Base-by-base conservation (phyloP, 2,113 vertebrate genomes). In the Prietella phreatophila region DNA sequence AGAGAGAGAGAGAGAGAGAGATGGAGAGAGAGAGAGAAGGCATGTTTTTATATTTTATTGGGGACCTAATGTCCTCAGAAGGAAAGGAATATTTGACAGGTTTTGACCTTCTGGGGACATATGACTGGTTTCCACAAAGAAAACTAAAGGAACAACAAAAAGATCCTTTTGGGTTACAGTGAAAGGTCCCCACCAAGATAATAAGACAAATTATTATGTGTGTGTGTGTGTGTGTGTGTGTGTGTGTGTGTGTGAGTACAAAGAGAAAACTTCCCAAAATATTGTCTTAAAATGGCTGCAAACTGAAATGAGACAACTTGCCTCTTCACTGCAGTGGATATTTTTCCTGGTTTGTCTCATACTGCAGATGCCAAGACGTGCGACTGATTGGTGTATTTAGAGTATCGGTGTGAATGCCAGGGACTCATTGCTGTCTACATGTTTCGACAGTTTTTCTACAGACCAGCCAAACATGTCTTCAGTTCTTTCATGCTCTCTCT, bases 381-480 rank as follows among this genome's bases (percentile, higher is more conserved):
- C 55, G 27, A 36, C 36, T 56, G 47, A 39, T 61, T 55, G 78
- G 25, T 84, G 76, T 63, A 50, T 53, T 33, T 36, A 56, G 67
- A 85, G 89, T 61, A 39, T 75, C 88, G 73, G 6, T 75, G 88
- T 58, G 63, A 86, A 79, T 87, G 90, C 39, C 55, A 85, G 55
- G 82, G 75, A 82, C 67, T 33, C n/a, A 33, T 53, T 86, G 86
- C 85, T 63, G 89, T 88, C 65, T 88, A 90, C 93, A 58, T 92
- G 94, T 94, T 93, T 91, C 91, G 90, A 93, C 93, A 89, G 89
- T 87, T 90, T 89, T 92, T 93, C 53, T 86, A 86, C 42, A 88
- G 80, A 93, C 88, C 85, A 90, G 91, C 83, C 85, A 86, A 93
- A 94, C 92, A 91, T 79, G 91, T 93, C 92, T 90, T 82, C 91